Evolutionary conservation across 2,113 vertebrate species (phyloP).

Genomic region (Brachionichthys hirsutus): DNA sequence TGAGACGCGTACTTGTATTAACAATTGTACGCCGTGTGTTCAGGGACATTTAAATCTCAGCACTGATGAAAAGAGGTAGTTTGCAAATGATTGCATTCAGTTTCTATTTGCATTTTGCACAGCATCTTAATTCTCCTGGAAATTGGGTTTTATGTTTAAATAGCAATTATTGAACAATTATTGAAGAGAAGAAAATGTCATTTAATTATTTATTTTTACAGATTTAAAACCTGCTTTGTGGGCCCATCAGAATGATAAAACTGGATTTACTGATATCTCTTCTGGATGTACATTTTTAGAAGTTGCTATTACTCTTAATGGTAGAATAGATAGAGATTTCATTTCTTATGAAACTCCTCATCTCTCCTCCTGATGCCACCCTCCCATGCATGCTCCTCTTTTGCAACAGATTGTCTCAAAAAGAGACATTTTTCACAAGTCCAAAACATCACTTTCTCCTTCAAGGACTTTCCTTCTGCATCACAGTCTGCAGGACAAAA

Average conservation of each 20-base stretch:
- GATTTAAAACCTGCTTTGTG: conserved; percentile 1
- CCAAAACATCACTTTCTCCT: neutral
- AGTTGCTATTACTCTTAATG: conserved; percentile 30
- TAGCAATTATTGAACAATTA: no score
- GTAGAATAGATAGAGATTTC: conserved; percentile 16
- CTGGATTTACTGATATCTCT: conserved; percentile 43
- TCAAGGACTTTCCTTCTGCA: conserved; percentile 21
- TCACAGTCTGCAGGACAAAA: conserved; percentile 5
- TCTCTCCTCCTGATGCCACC: neutral
- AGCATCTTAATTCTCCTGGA: no score
- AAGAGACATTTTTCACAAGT: neutral
- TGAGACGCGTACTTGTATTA: no score
- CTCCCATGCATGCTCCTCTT: neutral
- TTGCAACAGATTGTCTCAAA: neutral
- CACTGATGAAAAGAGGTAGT: no score
- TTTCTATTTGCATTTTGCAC: no score
- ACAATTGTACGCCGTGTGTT: no score
- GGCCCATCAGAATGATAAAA: conserved; percentile 18
- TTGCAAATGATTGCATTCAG: no score
- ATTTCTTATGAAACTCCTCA: conserved; percentile 14
- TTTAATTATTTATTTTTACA: no score
- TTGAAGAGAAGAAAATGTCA: no score
- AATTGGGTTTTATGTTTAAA: no score
- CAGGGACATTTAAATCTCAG: no score
- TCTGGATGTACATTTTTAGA: conserved; percentile 9